Evolutionary conservation across 35 echinoderm and acorn worm genomes (phyloP).

Genomic region (Heliocidaris erythrogramma): DNA sequence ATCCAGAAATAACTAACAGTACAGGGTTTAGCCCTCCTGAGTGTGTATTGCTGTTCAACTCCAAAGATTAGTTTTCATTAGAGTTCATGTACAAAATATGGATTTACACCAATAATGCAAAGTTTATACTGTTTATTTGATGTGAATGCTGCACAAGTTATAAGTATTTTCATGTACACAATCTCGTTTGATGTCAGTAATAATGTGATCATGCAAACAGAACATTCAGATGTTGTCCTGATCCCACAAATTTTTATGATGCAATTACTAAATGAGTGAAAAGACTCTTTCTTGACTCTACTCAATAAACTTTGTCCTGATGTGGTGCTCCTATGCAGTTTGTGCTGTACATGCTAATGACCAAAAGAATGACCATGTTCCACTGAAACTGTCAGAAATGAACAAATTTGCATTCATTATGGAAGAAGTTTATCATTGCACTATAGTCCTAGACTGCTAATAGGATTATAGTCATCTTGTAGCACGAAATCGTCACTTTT

Average conservation of each 20-base stretch:
- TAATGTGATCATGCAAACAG: background rate
- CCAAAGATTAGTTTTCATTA: background rate
- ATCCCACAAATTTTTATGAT: background rate
- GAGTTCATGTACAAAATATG: background rate
- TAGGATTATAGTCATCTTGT: background rate
- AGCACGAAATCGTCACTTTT: background rate
- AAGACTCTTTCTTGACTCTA: too few relatives aligned
- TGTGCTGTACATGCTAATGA: background rate
- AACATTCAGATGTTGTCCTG: background rate
- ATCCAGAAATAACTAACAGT: background rate
- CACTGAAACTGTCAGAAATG: background rate
- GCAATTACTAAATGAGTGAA: background rate
- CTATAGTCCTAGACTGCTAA: background rate
- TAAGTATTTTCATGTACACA: background rate
- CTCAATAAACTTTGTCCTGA: too few relatives aligned
- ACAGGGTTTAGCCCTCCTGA: background rate
- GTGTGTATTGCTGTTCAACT: background rate
- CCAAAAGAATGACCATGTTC: background rate
- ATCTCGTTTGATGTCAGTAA: background rate
- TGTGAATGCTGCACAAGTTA: background rate
- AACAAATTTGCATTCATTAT: too few relatives aligned
- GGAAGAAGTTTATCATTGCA: background rate
- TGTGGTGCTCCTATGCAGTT: too few relatives aligned
- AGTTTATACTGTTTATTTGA: background rate
- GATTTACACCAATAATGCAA: background rate